Evolutionary conservation across 2,888 invertebrate genomes (phyloP), one percentile per base, ranked within the genome.

Genomic region (Diarsia rubi): DNA sequence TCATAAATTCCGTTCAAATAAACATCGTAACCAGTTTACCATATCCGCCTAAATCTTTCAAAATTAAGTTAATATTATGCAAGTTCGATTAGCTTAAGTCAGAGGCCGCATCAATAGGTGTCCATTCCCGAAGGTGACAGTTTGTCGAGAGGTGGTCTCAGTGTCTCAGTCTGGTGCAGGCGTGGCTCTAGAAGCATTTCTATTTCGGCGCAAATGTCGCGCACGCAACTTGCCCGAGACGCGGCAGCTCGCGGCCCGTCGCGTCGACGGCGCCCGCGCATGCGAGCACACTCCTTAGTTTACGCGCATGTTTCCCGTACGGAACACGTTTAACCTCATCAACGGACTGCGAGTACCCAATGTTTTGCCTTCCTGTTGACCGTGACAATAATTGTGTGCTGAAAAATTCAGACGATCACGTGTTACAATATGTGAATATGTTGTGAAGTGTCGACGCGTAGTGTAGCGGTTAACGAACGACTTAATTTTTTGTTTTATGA

Each of bases 131-230:
- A 88, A 88, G 86, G 88, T 89, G 87, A 88, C 85, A 88, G 82
- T 44, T 45, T 75, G 81, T 79, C 49, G 65, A 68, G 71, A 73
- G 73, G 78, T 75, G 83, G 85, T 88, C 45, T 63, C n/a, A 24
- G 57, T 59, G 85, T 88, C 45, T 70, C 19, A 31, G 57, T 59
- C 84, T 88, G 85, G 83, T 87, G 87, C 87, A 87, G 88, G 87
- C 90, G 87, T 87, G 86, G 71, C 86, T 90, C 45, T 64, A 78
- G 88, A 91, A 92, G 89, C 89, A 91, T 93, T 92, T 96, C 95
- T 95, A 96, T 95, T 96, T 96, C 91, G 94, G 95, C 93, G 85
- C 90, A 90, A 88, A 89, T 91, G 94, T 92, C 92, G 92, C 91
- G 88, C 87, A 74, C 72, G 78, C 81, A 86, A 88, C 86, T 78